Conservation (phyloP, 2,113 vertebrate species). For the Thryonomys swinderianus region DNA sequence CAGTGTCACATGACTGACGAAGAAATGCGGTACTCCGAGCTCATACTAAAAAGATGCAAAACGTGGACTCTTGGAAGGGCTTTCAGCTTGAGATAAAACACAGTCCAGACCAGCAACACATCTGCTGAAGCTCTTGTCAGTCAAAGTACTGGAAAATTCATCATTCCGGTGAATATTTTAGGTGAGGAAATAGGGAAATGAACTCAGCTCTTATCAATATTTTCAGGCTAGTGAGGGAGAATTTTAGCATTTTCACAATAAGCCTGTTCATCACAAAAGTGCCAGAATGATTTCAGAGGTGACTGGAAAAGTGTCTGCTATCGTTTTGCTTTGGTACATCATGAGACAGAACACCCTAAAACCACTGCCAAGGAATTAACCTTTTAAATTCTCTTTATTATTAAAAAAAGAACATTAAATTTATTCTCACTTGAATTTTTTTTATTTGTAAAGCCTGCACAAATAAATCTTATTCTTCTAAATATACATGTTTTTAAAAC, state of each 20-base stretch:
- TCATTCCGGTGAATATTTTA: neutral
- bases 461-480: neutral
- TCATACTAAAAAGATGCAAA: neutral
- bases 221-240: neutral
- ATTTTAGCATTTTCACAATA: neutral
- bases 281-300: neutral
- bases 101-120: neutral
- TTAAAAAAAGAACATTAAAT: neutral
- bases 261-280: neutral
- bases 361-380: neutral
- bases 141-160: neutral
- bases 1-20: neutral
- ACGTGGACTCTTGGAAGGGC: neutral
- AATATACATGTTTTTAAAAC: conserved; percentile 34
- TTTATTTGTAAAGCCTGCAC: conserved; percentile 1
- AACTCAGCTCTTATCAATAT: neutral
- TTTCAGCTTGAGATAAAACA: neutral
- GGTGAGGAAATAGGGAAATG: neutral
- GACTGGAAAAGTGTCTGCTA: neutral
- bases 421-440: neutral
- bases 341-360: neutral
- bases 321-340: neutral
- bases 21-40: neutral
- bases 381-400: neutral
- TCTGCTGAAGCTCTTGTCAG: neutral